These are phyloP conservation scores for Drosophila fuyamai DNA, from an alignment of 1,140 invertebrate species.

Conservation along the genomic window DNA sequence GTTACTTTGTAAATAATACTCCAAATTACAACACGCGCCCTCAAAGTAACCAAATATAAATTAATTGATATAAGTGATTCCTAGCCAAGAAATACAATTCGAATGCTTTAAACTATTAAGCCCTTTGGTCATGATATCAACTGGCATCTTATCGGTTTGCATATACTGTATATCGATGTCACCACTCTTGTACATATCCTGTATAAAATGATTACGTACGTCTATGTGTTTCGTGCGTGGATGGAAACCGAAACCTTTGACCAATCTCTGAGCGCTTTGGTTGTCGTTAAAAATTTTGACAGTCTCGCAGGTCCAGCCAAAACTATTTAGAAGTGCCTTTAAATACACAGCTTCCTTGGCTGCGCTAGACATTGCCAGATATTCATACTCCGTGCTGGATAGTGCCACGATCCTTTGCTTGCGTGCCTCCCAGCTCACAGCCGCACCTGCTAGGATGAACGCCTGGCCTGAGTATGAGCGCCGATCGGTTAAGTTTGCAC, in stretches of 20 bases:
- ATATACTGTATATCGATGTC: not conserved
- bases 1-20: no score
- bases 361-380: not conserved
- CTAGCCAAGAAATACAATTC: no score
- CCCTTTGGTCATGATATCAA: no score
- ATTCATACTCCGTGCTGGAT: not conserved
- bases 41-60: no score
- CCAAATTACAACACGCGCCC: no score
- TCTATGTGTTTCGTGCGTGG: not conserved
- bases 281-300: slow-evolving; percentile 1
- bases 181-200: not conserved
- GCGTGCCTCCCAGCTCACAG: not conserved
- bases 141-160: not conserved
- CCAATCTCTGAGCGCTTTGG: not conserved
- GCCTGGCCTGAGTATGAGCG: no score
- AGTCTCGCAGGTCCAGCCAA: not conserved
- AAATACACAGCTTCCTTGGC: not conserved
- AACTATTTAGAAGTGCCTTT: not conserved
- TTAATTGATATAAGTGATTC: no score
- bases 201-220: not conserved
- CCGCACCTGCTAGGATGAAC: no score
- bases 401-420: not conserved
- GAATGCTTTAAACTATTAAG: no score
- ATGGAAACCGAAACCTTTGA: not conserved
- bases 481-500: no score